Base-by-base conservation (phyloP, 2,797 vertebrate species). In the Anguilla pacifica region DNA sequence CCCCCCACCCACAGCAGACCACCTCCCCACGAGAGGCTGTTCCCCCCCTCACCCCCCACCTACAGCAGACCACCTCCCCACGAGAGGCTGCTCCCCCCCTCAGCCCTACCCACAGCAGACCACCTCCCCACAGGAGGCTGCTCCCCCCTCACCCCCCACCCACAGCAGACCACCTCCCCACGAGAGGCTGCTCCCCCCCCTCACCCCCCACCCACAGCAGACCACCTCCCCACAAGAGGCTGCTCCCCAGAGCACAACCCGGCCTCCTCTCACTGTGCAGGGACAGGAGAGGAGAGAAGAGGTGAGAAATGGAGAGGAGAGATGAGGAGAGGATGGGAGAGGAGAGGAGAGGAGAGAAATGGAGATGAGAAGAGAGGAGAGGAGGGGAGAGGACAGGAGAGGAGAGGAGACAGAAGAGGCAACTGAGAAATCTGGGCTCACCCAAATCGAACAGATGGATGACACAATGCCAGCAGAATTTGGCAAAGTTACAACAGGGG, bases 41-140 rank as follows among this genome's bases (percentile, higher is more conserved):
- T 88, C 31, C 31, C 31, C 83, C 89, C 91, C 87, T 86, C 53
- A 46, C 2, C 3, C 84, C 86, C 87, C 84, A 85, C 85, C 89
- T 84, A 59, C 15, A 46, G 22, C 86, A 22, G 25, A 31, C 57
- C 31, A 79, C n/a, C 81, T 57, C 51, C 59, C 22, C 13, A 77
- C 9, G 67, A 77, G 72, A 77, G 72, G 72, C 72, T 13, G 7
- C 72, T 2, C 28, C 31, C 49, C 7, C 3, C 49, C 49, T 1
- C 49, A 3, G 0, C 49, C 49, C 49, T 4, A 0, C 49, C 64
- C 64, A 6, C 64, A 64, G 61, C 49, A 51, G 49, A 51, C 3
- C 3, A 51, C 7, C 3, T 2, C 28, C 31, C 25, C 25, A 15
- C 0, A 2, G 6, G 61, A 19, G 64, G 6, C 25, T n/a, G 6